A percentile compares a stretch with the other conserved stretches of the same genome.
These are phyloP conservation scores for Mystacornis crossleyi DNA, from an alignment of 2,113 vertebrate genomes.

Conservation along the genomic window DNA sequence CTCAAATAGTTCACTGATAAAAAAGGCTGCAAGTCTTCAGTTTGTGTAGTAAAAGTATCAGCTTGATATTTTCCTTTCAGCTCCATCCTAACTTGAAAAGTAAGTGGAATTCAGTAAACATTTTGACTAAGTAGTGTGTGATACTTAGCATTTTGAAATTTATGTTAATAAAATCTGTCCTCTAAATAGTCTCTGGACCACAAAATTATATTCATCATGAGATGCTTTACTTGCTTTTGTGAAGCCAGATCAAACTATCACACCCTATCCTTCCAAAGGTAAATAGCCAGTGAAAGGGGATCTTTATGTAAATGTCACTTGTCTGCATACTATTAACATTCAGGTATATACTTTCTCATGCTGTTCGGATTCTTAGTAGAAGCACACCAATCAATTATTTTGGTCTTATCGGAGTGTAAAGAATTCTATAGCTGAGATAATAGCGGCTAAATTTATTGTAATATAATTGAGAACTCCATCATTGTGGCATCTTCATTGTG, in stretches of 20 bases:
- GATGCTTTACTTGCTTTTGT: background rate
- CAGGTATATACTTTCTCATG: background rate
- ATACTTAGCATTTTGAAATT: background rate
- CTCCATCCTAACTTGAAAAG: background rate
- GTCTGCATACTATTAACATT: constrained; percentile 41
- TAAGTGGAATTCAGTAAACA: background rate
- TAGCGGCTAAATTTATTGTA: constrained; percentile 43
- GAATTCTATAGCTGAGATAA: constrained; percentile 48
- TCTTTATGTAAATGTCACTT: constrained; percentile 38
- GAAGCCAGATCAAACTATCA: background rate
- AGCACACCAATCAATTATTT: constrained; percentile 48
- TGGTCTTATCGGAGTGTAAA: constrained; percentile 52
- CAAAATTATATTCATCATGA: background rate
- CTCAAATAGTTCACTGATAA: background rate
- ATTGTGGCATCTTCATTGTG: constrained; percentile 51
- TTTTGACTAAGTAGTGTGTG: background rate
- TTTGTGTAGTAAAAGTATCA: background rate
- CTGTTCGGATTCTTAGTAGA: constrained; percentile 21
- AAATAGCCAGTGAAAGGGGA: constrained; percentile 13
- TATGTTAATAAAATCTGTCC: background rate
- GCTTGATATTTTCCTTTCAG: background rate
- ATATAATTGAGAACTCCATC: constrained; percentile 57
- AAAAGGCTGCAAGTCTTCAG: background rate
- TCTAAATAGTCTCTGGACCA: background rate
- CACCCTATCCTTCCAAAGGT: background rate